Base-by-base conservation (phyloP, 2,888 invertebrate species). In the Bellardia pandia region DNA sequence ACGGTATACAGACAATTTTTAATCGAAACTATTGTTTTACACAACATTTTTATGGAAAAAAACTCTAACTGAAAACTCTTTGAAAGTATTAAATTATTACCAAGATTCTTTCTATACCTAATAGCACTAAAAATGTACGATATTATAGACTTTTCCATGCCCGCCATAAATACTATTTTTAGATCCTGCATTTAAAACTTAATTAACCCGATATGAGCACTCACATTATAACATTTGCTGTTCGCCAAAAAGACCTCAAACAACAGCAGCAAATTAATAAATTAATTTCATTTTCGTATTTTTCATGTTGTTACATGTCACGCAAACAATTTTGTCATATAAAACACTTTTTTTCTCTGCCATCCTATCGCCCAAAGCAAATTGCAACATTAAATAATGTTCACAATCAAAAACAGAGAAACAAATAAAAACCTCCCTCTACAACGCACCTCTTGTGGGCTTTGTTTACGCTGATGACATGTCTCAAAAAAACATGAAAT, bases 261-360 rank as follows among this genome's bases (percentile, higher is more conserved):
- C 68, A 74, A 9, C 37, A 16, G 8, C 62, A 78, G 74, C 78
- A 87, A 87, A 87, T 87, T 87, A 87, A 87, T 87, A 87, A 85
- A 87, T 87, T 85, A 87, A 87, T 85, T 87, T 82, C 66, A 69
- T 83, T 82, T 87, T 82, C 69, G 75, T 85, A 45, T 75, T 64
- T 40, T 84, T 80, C 58, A 48, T 66, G 77, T 53, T 80, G 83
- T 84, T 86, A 45, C 78, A 85, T 85, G 85, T 87, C 87, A 87
- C 85, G 85, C 87, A 85, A 85, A 66, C 87, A 87, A 85, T 85
- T 87, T 87, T 87, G 85, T 87, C 87, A 87, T 62, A 87, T 82
- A 87, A 87, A 87, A 87, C 87, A 87, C 87, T 87, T 82, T 85
- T 81, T 79, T 85, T 56, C 16, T 64, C 23, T 9, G 14, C 51